Percentiles rank a stretch among this genome's conserved stretches.
Conservation (phyloP, 2,888 invertebrate species). For the Clistopyga incitator region DNA sequence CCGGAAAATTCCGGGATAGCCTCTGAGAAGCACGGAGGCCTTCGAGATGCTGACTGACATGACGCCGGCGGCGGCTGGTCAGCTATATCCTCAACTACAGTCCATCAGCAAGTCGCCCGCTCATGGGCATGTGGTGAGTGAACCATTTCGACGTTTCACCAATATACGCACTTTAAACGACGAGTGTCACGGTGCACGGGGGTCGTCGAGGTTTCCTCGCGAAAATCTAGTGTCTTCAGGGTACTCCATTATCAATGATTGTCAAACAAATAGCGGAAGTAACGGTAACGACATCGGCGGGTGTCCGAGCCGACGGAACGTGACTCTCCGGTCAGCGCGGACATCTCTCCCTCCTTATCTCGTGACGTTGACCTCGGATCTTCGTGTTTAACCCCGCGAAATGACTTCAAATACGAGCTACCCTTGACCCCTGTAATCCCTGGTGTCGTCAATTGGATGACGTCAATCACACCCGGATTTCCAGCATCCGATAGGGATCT, state of each 20-base stretch:
- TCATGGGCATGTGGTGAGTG: slow-evolving; percentile 84
- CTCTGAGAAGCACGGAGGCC: slow-evolving; percentile 68
- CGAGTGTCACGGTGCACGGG: slow-evolving; percentile 10
- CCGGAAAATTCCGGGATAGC: slow-evolving; percentile 53
- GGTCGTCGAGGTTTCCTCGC: not conserved
- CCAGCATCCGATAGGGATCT: slow-evolving; percentile 74
- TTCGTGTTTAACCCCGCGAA: slow-evolving; percentile 61
- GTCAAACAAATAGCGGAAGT: too few relatives aligned
- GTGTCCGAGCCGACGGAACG: slow-evolving; percentile 45
- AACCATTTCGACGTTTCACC: slow-evolving; percentile 46
- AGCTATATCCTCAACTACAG: slow-evolving; percentile 83
- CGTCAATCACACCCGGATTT: slow-evolving; percentile 69
- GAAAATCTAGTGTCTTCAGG: not conserved
- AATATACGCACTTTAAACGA: not conserved
- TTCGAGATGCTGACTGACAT: slow-evolving; percentile 83
- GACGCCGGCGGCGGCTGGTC: slow-evolving; percentile 84
- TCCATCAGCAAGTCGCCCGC: slow-evolving; percentile 83
- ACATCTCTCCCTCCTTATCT: slow-evolving; percentile 27
- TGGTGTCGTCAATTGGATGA: slow-evolving; percentile 68
- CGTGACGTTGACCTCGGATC: slow-evolving; percentile 42
- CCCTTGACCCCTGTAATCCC: slow-evolving; percentile 24
- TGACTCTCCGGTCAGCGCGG: not conserved
- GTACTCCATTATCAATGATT: too few relatives aligned
- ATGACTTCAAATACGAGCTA: slow-evolving; percentile 42
- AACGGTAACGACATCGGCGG: not conserved